These are phyloP conservation scores for Chrysolina americana DNA, from an alignment of 2,888 invertebrate species.

Conservation along the genomic window DNA sequence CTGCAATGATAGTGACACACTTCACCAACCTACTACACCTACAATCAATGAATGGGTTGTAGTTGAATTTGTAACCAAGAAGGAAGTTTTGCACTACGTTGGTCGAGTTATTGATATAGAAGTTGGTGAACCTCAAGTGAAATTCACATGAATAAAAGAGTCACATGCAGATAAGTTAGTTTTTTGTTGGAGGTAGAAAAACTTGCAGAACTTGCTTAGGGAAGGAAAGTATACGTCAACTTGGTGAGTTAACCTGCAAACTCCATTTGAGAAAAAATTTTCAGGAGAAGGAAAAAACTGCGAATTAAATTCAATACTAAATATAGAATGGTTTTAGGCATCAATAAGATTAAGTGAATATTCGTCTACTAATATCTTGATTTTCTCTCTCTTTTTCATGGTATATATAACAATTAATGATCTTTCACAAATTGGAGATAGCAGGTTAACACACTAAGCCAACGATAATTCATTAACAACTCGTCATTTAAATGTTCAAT, in stretches of 20 bases:
- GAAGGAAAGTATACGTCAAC: too few relatives aligned
- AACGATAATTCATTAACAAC: neutral
- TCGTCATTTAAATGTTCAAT: neutral
- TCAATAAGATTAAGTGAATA: too few relatives aligned
- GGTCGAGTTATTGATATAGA: neutral
- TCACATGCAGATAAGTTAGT: neutral
- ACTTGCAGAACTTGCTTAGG: neutral
- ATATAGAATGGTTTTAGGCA: too few relatives aligned
- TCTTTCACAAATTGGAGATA: too few relatives aligned
- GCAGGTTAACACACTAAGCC: too few relatives aligned
- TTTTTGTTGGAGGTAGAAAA: neutral
- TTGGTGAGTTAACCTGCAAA: too few relatives aligned
- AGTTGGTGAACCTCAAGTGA: neutral
- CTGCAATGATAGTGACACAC: neutral
- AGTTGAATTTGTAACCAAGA: neutral
- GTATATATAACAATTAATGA: too few relatives aligned
- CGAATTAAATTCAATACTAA: too few relatives aligned
- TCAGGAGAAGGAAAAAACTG: too few relatives aligned
- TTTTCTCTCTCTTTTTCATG: too few relatives aligned
- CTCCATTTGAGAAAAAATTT: too few relatives aligned
- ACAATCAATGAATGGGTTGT: neutral
- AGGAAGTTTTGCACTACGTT: neutral
- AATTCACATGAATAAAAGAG: neutral
- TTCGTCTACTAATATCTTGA: too few relatives aligned
- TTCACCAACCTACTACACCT: neutral